phyloP scores from a whole-genome alignment of 1,140 invertebrate species.

The Xylocopa sonorina region DNA sequence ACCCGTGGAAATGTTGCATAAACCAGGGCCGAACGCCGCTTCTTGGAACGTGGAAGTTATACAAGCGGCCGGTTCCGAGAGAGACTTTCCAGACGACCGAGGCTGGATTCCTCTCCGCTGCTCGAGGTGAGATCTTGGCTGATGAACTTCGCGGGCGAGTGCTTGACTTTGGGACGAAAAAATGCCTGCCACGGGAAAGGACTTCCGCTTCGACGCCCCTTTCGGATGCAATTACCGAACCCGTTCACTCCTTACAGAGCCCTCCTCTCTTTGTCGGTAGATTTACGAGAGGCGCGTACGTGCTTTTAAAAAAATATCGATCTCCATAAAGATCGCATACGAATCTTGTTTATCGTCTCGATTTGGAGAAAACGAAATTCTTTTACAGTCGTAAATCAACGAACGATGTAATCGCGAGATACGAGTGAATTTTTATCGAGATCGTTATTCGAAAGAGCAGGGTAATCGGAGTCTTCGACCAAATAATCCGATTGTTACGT shows the following conservation, averaged over 20 bases:
- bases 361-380: no score
- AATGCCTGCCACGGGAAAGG: neutral
- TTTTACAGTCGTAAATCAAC: no score
- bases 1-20: slow-evolving; percentile 54
- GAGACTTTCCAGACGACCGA: slow-evolving; percentile 7
- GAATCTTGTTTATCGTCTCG: no score
- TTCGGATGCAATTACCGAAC: no score
- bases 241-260: no score
- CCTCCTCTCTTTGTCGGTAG: no score
- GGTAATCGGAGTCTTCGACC: neutral
- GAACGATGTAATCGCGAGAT: no score
- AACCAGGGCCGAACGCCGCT: slow-evolving; percentile 38
- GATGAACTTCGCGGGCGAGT: slow-evolving; percentile 4
- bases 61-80: slow-evolving; percentile 40
- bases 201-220: neutral
- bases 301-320: no score
- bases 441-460: no score
- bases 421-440: no score
- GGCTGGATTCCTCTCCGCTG: neutral
- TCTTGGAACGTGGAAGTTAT: slow-evolving; percentile 65
- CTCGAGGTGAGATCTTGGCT: slow-evolving; percentile 12
- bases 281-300: no score
- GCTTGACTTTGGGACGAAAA: slow-evolving; percentile 18
- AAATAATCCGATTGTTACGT: neutral
- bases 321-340: no score